Conservation (phyloP, 2,888 invertebrate species). For the Tromatobia lineatoria region DNA sequence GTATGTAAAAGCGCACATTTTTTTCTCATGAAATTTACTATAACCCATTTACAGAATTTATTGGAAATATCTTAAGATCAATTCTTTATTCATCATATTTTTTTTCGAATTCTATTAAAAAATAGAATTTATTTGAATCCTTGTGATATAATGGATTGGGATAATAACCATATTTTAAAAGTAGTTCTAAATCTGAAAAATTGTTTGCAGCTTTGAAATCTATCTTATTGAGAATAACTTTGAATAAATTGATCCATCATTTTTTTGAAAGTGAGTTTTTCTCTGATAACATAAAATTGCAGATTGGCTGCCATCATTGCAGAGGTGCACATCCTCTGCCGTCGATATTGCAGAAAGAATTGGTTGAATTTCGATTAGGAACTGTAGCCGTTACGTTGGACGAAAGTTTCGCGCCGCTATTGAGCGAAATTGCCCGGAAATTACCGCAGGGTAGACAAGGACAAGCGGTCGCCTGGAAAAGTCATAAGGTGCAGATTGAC, state of each 20-base stretch:
- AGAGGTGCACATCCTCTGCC: conserved; percentile 80
- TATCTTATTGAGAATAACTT: background rate
- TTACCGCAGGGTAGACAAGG: conserved; percentile 80
- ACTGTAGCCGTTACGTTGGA: conserved; percentile 79
- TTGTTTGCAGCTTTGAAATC: background rate
- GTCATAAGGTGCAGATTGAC: conserved; percentile 66
- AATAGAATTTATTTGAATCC: too few relatives aligned
- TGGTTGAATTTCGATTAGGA: conserved; percentile 80
- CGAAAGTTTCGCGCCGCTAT: conserved; percentile 72
- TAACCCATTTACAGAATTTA: background rate
- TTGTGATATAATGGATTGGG: too few relatives aligned
- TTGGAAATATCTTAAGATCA: too few relatives aligned
- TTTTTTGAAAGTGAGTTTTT: background rate
- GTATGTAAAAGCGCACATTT: conserved; percentile 67
- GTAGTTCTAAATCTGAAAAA: background rate
- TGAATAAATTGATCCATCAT: background rate
- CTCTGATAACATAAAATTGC: background rate
- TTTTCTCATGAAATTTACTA: background rate
- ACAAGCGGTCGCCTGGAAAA: conserved; percentile 81
- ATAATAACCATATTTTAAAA: too few relatives aligned
- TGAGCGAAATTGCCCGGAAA: conserved; percentile 76
- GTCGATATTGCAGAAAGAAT: conserved; percentile 77
- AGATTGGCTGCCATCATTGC: conserved; percentile 84
- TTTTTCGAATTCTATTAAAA: too few relatives aligned
- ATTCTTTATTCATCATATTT: too few relatives aligned